phyloP scores from a whole-genome alignment of 2,888 invertebrate species.

The Smittia aterrima region DNA sequence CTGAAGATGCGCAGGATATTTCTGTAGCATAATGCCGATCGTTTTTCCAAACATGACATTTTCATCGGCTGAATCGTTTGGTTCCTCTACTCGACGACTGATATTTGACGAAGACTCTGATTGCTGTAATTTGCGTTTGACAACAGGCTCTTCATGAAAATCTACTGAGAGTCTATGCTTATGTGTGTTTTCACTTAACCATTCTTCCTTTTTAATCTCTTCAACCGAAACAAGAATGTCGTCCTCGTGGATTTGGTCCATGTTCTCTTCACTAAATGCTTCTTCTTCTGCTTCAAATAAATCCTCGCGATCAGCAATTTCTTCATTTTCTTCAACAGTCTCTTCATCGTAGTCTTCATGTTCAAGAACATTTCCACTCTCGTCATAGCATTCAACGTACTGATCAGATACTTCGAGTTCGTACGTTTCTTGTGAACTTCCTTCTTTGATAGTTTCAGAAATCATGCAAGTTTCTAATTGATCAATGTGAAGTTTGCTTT shows the following conservation, averaged over 20 bases:
- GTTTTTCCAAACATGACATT: conserved; percentile 27
- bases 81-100: neutral
- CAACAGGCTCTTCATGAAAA: neutral
- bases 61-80: neutral
- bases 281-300: neutral
- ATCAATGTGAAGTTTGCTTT: neutral
- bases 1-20: conserved; percentile 15
- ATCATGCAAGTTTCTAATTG: neutral
- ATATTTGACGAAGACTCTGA: neutral
- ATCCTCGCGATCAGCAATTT: neutral
- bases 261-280: neutral
- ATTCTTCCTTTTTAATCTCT: neutral
- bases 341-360: neutral
- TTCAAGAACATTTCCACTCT: too few species aligned
- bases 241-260: too few species aligned
- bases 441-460: neutral
- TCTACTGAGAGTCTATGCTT: neutral
- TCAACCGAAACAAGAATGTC: neutral
- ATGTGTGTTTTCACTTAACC: neutral
- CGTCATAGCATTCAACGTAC: neutral
- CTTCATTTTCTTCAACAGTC: neutral
- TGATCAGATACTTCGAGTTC: neutral
- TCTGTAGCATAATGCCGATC: conserved; percentile 27
- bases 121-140: neutral
- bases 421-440: too few species aligned